Conservation (phyloP, 2,113 vertebrate genomes). For the Columba livia region DNA sequence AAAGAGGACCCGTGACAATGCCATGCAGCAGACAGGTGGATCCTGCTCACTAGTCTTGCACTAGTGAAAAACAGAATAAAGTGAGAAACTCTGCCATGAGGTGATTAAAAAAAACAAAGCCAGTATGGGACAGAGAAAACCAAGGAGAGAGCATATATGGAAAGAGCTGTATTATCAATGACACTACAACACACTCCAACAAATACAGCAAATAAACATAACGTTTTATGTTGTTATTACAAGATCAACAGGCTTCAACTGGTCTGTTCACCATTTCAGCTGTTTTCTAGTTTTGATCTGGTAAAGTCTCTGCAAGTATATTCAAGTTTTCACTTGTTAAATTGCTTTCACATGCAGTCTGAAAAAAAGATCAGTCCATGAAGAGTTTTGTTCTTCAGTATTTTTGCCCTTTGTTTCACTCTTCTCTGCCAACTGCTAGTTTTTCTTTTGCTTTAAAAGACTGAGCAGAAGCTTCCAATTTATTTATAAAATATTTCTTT, state of each 20-base stretch:
- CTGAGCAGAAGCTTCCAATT: conserved; percentile 9
- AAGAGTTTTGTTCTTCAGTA: conserved; percentile 1
- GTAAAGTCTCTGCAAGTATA: neutral
- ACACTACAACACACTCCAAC: neutral
- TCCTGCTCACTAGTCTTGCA: neutral
- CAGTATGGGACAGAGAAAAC: neutral
- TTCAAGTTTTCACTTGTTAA: conserved; percentile 11
- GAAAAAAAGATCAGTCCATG: neutral
- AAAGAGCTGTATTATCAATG: neutral
- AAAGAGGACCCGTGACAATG: neutral
- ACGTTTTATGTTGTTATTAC: neutral
- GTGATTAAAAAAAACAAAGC: neutral
- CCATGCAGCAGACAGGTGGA: neutral
- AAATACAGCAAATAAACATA: neutral
- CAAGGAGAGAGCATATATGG: neutral
- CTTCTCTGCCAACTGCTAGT: neutral
- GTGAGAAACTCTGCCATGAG: neutral
- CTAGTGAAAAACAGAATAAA: neutral
- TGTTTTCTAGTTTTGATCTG: conserved; percentile 10
- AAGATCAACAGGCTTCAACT: neutral
- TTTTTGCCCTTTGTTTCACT: conserved; percentile 7
- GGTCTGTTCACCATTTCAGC: neutral
- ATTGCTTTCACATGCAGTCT: neutral
- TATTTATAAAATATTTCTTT: neutral
- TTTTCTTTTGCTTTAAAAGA: conserved; percentile 7